phyloP scores from a whole-genome alignment of 2,797 vertebrate species.

The Alectoris magna region DNA sequence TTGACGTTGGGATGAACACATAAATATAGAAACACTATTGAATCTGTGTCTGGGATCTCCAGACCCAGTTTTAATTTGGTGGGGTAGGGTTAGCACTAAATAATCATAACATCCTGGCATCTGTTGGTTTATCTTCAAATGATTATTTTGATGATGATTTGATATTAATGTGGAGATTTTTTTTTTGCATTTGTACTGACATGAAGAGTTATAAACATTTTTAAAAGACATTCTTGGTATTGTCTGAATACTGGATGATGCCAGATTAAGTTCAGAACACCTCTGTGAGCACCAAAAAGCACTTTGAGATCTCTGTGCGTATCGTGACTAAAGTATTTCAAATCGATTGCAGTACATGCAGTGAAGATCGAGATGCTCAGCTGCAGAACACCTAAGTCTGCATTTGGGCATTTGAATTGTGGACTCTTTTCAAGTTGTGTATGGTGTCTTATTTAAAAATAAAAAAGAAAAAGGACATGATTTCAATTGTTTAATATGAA shows the following conservation, averaged over 20 bases:
- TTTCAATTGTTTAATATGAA: not conserved
- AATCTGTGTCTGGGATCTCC: conserved; percentile 40
- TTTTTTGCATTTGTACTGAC: not conserved
- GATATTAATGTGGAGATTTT: not conserved
- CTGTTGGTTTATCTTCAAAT: not conserved
- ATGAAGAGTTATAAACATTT: not conserved
- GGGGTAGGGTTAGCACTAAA: conserved; percentile 5
- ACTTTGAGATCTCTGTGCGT: not conserved
- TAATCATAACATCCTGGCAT: not conserved
- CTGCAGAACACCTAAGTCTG: not conserved
- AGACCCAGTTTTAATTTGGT: conserved; percentile 34
- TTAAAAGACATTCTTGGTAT: not conserved
- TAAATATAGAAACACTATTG: conserved; percentile 45
- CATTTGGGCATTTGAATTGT: not conserved
- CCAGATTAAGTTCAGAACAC: not conserved
- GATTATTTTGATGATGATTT: not conserved
- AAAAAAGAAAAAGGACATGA: rapidly evolving
- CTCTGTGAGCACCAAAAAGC: not conserved
- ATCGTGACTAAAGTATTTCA: not conserved
- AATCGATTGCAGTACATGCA: not conserved
- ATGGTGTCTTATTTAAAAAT: not conserved
- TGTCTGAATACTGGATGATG: not conserved
- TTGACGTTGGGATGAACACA: conserved; percentile 31
- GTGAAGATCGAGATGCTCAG: not conserved
- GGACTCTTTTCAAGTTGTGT: not conserved